Conservation (phyloP, 2,888 invertebrate species). For the Steinernema carpocapsae region DNA sequence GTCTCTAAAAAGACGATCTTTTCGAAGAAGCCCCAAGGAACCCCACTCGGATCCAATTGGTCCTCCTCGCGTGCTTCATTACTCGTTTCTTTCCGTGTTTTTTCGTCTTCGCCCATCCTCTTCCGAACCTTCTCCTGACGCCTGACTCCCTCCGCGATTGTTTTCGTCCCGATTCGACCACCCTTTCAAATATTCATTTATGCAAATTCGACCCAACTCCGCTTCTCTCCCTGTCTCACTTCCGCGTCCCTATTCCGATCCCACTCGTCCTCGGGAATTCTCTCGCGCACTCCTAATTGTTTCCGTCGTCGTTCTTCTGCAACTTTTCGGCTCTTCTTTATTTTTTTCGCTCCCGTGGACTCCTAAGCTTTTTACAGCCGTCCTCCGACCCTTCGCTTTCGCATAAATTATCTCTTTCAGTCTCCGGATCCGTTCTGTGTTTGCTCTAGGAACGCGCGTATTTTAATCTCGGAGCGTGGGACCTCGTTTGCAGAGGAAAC, state of each 20-base stretch:
- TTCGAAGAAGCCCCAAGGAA: too few species aligned
- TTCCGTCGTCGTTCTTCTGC: background rate
- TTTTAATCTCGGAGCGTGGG: slow-evolving; percentile 12
- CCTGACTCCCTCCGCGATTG: background rate
- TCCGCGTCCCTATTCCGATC: background rate
- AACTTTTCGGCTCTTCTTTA: background rate
- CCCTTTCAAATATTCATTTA: background rate
- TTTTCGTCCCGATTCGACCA: background rate
- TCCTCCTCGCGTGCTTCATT: background rate
- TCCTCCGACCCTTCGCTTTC: background rate
- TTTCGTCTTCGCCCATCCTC: background rate
- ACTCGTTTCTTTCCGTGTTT: background rate
- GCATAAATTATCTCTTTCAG: background rate
- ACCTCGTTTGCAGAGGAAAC: background rate
- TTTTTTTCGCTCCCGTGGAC: background rate
- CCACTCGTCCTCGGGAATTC: background rate
- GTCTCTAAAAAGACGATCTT: too few species aligned
- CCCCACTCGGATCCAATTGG: too few species aligned
- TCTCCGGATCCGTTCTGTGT: background rate
- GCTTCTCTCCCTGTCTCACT: background rate
- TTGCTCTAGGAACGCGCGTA: background rate
- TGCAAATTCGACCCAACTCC: background rate
- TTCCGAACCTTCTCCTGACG: background rate
- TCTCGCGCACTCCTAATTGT: background rate
- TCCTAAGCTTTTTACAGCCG: background rate